Conservation (phyloP, 2,888 invertebrate genomes). For the Dicyrtoma fusca region DNA sequence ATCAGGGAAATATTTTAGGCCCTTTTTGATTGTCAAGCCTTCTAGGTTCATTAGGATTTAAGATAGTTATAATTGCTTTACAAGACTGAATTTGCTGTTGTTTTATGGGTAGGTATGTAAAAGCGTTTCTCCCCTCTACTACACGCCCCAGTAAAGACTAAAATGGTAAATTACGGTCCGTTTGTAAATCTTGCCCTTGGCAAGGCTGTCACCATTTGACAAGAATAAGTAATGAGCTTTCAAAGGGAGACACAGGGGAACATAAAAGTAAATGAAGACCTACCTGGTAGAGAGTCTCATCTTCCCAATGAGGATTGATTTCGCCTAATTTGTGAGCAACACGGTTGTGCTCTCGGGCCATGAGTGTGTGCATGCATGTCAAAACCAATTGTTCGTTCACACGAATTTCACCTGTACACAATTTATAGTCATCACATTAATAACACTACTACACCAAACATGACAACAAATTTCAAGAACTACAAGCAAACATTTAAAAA, state of each 20-base stretch:
- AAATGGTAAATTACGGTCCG: background rate
- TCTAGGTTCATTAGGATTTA: slow-evolving; percentile 14
- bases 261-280: slow-evolving; percentile 12
- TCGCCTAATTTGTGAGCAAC: slow-evolving; percentile 74
- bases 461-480: slow-evolving; percentile 2
- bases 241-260: background rate
- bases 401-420: slow-evolving; percentile 76
- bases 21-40: slow-evolving; percentile 1
- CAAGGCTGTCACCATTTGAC: background rate
- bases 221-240: background rate
- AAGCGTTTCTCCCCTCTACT: background rate
- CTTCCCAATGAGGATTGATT: slow-evolving; percentile 91
- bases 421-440: background rate
- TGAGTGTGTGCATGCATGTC: slow-evolving; percentile 87
- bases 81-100: slow-evolving; percentile 20
- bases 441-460: no score
- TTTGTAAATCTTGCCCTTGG: background rate
- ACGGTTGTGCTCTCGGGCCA: slow-evolving; percentile 90
- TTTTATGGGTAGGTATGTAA: background rate
- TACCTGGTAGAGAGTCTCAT: slow-evolving; percentile 83
- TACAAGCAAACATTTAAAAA: background rate
- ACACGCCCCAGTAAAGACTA: background rate
- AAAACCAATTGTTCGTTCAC: slow-evolving; percentile 89
- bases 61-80: background rate
- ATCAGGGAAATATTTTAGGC: slow-evolving; percentile 9